Evolutionary conservation across 2,888 invertebrate genomes (phyloP).

Genomic region (Drosophila rellima): DNA sequence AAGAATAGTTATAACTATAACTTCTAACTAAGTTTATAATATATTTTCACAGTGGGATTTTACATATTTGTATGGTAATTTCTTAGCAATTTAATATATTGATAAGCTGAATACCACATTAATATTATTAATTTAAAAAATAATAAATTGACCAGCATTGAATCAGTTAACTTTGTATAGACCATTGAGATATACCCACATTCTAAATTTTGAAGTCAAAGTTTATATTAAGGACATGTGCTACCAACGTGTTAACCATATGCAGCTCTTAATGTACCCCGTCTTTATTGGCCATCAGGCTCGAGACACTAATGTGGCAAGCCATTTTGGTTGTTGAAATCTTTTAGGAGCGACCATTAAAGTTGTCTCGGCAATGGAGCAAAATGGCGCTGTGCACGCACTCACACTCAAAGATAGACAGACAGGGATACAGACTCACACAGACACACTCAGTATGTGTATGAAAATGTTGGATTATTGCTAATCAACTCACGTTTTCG

Average conservation of each 20-base stretch:
- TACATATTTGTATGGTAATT: too few species aligned
- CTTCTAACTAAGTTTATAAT: too few species aligned
- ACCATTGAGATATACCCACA: background rate
- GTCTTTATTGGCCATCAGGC: constrained; percentile 53
- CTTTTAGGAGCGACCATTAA: constrained; percentile 62
- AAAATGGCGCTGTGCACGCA: constrained; percentile 43
- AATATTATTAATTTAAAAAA: too few species aligned
- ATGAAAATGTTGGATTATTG: constrained; percentile 59
- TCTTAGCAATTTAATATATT: too few species aligned
- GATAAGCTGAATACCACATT: too few species aligned
- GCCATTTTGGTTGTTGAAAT: constrained; percentile 49
- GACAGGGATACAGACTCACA: constrained; percentile 15
- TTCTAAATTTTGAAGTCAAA: constrained; percentile 12
- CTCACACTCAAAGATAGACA: constrained; percentile 15
- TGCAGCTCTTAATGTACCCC: constrained; percentile 53
- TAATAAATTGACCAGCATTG: background rate
- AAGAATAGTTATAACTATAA: too few species aligned
- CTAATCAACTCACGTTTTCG: constrained; percentile 81
- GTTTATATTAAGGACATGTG: constrained; percentile 57
- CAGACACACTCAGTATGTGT: constrained; percentile 16
- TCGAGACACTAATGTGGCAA: constrained; percentile 55
- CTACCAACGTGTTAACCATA: constrained; percentile 55
- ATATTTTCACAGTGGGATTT: too few species aligned
- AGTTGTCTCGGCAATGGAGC: constrained; percentile 61
- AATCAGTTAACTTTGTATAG: background rate